phyloP scores from a whole-genome alignment of 30 jellyfish, hydroid and myxozoan species.

The Aurelia aurita complex sp. Pacific region DNA sequence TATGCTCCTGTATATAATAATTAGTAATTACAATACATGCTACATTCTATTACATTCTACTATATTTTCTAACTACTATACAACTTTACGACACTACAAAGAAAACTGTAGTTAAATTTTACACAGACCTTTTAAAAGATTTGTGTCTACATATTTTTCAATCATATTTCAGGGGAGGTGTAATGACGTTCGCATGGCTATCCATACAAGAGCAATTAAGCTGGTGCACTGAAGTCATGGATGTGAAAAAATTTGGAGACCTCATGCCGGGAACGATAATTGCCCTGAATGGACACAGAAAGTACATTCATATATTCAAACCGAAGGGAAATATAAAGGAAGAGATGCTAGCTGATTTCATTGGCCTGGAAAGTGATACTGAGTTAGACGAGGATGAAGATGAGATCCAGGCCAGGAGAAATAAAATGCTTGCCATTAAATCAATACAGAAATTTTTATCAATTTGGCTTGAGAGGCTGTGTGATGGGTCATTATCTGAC shows the following conservation, averaged over 20 bases:
- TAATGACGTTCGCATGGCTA: conserved; percentile 74
- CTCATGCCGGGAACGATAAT: conserved; percentile 89
- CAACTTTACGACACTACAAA: too few relatives aligned
- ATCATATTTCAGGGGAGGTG: conserved; percentile 52
- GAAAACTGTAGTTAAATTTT: too few relatives aligned
- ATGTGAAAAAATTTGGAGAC: conserved; percentile 87
- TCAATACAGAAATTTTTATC: conserved; percentile 57
- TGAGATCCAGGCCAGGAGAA: conserved; percentile 23
- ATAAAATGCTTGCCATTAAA: conserved; percentile 45
- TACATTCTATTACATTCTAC: too few relatives aligned
- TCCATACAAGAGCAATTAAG: conserved; percentile 84
- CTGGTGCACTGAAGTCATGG: conserved; percentile 97
- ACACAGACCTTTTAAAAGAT: too few relatives aligned
- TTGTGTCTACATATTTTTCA: too few relatives aligned
- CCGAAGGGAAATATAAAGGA: conserved; percentile 40
- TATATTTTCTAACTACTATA: too few relatives aligned
- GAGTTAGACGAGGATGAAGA: conserved; percentile 50
- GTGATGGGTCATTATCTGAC: conserved; percentile 85
- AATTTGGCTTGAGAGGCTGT: conserved; percentile 87
- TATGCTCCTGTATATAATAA: too few relatives aligned
- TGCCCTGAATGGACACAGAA: conserved; percentile 85
- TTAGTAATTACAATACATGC: too few relatives aligned
- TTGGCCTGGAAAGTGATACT: conserved; percentile 93
- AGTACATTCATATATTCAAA: conserved; percentile 69
- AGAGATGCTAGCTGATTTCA: conserved; percentile 62